Base-by-base conservation (phyloP, 1,140 invertebrate species). In the Scaptodrosophila lebanonensis region DNA sequence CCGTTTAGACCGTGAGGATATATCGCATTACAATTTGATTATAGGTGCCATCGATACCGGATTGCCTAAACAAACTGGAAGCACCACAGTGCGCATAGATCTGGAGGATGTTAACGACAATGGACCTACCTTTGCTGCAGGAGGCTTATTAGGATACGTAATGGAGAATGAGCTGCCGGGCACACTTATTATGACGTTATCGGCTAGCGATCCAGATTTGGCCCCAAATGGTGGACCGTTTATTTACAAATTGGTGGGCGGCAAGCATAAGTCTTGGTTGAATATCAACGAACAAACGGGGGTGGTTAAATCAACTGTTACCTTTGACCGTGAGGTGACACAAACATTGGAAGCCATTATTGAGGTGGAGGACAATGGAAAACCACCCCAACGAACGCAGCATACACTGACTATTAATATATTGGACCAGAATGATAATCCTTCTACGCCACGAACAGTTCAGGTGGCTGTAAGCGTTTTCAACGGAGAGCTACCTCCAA, bases 201-300 rank as follows among this genome's bases (percentile, higher is more conserved):
- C 90, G 25, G 96, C 96, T 0, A 93, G 89, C 20, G 97, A 99
- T 90, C 92, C 93, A 1, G 97, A 98, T 88, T 85, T 97, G 8
- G 93, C 95, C n/a, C 94, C 95, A 6, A 97, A 97, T 83, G 95
- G 95, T 8, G 95, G 93, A 12, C 97, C 97, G 3, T 99, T 97
- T 72, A 92, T 90, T 0, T 98, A 96, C 76, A 88, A 88, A 40
- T 86, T 97, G 1, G 88, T 96, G 12, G 93, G 93, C 2, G 95
- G 95, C 2, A 91, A 90, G 67, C 93, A 96, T 70, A 91, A 91
- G 71, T 91, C 93, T 4, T 75, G 61, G 69, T 4, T 79, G 1
- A 68, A 29, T 15, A 20, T 79, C 1, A 93, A 96, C 51, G 91
- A 91, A 63, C 91, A 93, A 58, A 93, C 92, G 0, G 97, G 97